phyloP scores from a whole-genome alignment of 2,888 invertebrate species.

The Ectemnius cavifrons region DNA sequence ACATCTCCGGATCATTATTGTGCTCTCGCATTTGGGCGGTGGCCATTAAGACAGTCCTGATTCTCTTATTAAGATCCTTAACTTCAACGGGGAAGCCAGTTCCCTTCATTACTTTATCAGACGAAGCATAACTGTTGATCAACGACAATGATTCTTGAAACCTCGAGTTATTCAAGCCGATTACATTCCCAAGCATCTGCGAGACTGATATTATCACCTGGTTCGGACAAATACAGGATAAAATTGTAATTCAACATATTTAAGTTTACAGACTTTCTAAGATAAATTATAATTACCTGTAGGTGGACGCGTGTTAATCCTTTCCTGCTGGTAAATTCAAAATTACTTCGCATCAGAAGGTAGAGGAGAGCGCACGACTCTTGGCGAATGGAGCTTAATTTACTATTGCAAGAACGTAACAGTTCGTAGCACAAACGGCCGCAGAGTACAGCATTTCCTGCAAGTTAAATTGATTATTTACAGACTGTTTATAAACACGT shows the following conservation, averaged over 20 bases:
- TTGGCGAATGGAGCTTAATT: conserved; percentile 89
- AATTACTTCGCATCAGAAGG: conserved; percentile 95
- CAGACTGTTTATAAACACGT: not conserved
- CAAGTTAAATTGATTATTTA: conserved; percentile 6
- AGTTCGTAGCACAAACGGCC: conserved; percentile 90
- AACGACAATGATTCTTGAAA: conserved; percentile 96
- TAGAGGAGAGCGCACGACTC: conserved; percentile 96
- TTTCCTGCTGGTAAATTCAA: conserved; percentile 91
- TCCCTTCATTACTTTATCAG: conserved; percentile 96
- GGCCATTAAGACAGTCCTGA: conserved; percentile 96
- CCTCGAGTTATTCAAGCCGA: conserved; percentile 94
- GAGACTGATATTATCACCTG: conserved; percentile 97
- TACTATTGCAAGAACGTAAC: conserved; percentile 91
- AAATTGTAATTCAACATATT: too few species aligned
- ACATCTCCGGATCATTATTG: conserved; percentile 93
- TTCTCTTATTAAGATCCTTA: conserved; percentile 94
- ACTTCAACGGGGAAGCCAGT: conserved; percentile 94
- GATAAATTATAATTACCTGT: conserved; percentile 80
- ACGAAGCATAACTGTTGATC: conserved; percentile 94
- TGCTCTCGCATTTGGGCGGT: conserved; percentile 95
- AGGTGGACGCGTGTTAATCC: conserved; percentile 93
- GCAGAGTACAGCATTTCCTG: conserved; percentile 88
- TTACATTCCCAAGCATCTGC: conserved; percentile 93
- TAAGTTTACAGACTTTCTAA: too few species aligned
- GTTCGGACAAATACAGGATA: not conserved